Evolutionary conservation across 2,797 vertebrate species (phyloP), one percentile per base, ranked within the genome.

Genomic region (Pangasius djambal): DNA sequence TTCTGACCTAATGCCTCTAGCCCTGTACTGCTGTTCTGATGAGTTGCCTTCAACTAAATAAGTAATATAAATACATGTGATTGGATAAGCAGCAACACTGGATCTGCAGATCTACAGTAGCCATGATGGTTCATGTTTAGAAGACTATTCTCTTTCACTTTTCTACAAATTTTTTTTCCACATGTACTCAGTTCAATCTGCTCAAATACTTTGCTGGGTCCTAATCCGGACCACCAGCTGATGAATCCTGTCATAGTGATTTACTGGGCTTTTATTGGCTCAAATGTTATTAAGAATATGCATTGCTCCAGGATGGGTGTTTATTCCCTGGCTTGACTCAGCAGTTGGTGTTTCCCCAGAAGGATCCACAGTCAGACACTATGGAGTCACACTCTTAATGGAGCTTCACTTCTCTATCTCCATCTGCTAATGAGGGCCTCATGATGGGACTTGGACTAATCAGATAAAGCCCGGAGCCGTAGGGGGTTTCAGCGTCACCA

Each of bases 301-400:
- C 69, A 72, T 86, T 72, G 18, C 55, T 50, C 9, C 57, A 65
- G 74, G 18, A 48, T 65, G 8, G n/a, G 40, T 78, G 40, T 78
- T 55, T 87, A 50, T 87, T 65, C 72, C 59, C 74, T 78, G 8
- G 70, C 63, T 63, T 74, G 55, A 48, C 40, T 15, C 70, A 77
- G 72, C 40, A 50, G 55, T 63, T 77, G 72, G 57, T 77, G 28
- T 63, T 10, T 59, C 50, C 34, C 63, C 87, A 12, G 22, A n/a
- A 94, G 91, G 86, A 88, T 40, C 34, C 83, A 91, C 91, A 88
- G 87, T 87, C 93, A 96, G 95, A 95, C 94, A 85, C 82, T 81
- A 88, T 34, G 92, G 95, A 95, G 94, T 93, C 93, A 50, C 69
- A 86, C 63, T 88, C 65, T 67, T 28, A 74, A 52, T 90, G 34